Conservation (phyloP, 64 coral and sea anemone genomes). For the Acropora tenuis region DNA sequence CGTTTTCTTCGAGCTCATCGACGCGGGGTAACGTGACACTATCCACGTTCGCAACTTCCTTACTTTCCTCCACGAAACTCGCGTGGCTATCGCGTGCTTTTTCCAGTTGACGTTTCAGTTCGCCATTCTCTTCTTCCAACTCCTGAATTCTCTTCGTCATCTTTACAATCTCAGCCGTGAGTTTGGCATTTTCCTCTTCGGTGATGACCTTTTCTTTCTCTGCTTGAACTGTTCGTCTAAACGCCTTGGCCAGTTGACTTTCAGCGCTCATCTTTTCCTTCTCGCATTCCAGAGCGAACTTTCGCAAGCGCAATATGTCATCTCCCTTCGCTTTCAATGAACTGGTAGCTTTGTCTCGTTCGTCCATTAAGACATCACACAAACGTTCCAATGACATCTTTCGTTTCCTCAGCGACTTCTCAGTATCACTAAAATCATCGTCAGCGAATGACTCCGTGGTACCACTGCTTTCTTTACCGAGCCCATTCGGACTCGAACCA, state of each 20-base stretch:
- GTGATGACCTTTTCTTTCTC: slow-evolving; percentile 9
- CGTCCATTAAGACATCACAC: slow-evolving; percentile 55
- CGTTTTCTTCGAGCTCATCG: slow-evolving; percentile 39
- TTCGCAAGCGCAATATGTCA: slow-evolving; percentile 26
- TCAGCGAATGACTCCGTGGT: background rate
- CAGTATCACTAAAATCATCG: slow-evolving; percentile 1
- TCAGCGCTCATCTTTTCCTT: background rate
- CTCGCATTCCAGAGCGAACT: slow-evolving; percentile 16
- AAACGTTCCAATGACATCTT: slow-evolving; percentile 53
- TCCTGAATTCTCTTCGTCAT: slow-evolving; percentile 46
- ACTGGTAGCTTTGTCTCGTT: slow-evolving; percentile 45
- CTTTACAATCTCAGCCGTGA: slow-evolving; percentile 38
- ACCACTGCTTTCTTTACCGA: slow-evolving; percentile 1
- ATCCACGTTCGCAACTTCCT: slow-evolving; percentile 15
- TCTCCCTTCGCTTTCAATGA: slow-evolving; percentile 14
- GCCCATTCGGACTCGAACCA: background rate
- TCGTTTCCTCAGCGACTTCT: background rate
- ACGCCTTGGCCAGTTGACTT: slow-evolving; percentile 33
- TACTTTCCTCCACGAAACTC: slow-evolving; percentile 13
- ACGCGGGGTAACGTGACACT: slow-evolving; percentile 1
- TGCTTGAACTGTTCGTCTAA: background rate
- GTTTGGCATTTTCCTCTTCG: slow-evolving; percentile 63
- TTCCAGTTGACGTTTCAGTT: slow-evolving; percentile 14
- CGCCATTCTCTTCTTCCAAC: slow-evolving; percentile 51
- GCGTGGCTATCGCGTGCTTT: slow-evolving; percentile 6